These are phyloP conservation scores for Watsonalla cultraria DNA, from an alignment of 2,888 invertebrate genomes.

Conservation along the genomic window DNA sequence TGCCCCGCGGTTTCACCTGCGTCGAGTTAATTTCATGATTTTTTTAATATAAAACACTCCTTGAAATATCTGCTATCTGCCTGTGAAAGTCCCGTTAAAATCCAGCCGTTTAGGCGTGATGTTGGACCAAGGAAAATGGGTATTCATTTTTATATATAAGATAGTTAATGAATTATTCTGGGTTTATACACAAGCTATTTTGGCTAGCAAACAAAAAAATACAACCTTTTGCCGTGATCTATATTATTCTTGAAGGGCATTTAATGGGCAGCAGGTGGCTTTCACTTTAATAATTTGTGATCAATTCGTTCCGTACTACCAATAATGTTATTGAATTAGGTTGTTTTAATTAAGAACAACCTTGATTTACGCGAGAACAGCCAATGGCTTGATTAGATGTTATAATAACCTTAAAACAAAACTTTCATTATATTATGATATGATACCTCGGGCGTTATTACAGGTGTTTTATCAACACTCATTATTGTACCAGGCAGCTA, in stretches of 20 bases:
- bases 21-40: no score
- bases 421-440: conserved; percentile 1
- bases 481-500: conserved; percentile 24
- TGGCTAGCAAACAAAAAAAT: no score
- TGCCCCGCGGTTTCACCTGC: no score
- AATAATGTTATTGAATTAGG: conserved; percentile 19
- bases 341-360: conserved; percentile 21
- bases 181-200: no score
- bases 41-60: no score
- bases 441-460: conserved; percentile 14
- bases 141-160: no score
- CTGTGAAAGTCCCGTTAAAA: no score
- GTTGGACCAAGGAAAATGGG: no score
- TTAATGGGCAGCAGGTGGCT: conserved; percentile 5
- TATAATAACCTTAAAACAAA: conserved; percentile 5
- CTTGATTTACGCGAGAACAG: conserved; percentile 10
- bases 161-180: no score
- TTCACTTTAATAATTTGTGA: conserved; percentile 7
- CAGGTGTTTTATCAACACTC: conserved; percentile 24
- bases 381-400: conserved; percentile 4
- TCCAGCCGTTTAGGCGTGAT: no score
- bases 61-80: no score
- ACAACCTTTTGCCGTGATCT: no score
- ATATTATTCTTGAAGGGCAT: background rate
- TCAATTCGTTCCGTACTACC: conserved; percentile 9